Evolutionary conservation across 2,888 invertebrate genomes (phyloP).

Genomic region (Lacanobia oleracea): DNA sequence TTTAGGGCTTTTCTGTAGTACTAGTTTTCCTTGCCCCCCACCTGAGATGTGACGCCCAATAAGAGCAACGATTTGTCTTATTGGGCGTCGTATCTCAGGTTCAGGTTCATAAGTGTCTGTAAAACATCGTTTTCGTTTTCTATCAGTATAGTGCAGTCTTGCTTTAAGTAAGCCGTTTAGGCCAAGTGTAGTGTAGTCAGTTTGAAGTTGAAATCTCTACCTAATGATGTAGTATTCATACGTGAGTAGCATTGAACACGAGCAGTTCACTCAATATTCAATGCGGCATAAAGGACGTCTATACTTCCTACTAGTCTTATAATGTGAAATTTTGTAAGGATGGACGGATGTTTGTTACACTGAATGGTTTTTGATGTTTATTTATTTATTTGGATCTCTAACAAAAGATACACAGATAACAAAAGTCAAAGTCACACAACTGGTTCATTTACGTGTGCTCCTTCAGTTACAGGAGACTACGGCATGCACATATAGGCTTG

Average conservation of each 20-base stretch:
- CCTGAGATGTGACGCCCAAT: too few species aligned
- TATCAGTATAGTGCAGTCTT: not conserved
- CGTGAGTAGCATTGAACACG: conserved; percentile 14
- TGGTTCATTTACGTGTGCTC: too few species aligned
- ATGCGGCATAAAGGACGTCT: not conserved
- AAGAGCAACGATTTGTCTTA: too few species aligned
- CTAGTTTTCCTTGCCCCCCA: too few species aligned
- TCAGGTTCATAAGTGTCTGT: too few species aligned
- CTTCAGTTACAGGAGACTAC: too few species aligned
- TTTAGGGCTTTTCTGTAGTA: too few species aligned
- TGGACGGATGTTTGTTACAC: not conserved
- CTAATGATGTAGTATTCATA: conserved; percentile 12
- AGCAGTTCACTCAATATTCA: not conserved
- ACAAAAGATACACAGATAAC: too few species aligned
- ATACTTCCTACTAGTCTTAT: not conserved
- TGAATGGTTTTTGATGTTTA: not conserved
- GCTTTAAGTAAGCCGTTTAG: not conserved
- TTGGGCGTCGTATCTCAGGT: too few species aligned
- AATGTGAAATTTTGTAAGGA: not conserved
- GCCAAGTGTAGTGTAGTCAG: not conserved
- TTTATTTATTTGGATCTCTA: too few species aligned
- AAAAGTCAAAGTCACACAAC: too few species aligned
- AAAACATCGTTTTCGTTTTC: not conserved
- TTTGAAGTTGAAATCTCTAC: conserved; percentile 2
- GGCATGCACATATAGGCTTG: too few species aligned